Conservation (phyloP, 2,113 vertebrate species). For the Mesocricetus auratus region DNA sequence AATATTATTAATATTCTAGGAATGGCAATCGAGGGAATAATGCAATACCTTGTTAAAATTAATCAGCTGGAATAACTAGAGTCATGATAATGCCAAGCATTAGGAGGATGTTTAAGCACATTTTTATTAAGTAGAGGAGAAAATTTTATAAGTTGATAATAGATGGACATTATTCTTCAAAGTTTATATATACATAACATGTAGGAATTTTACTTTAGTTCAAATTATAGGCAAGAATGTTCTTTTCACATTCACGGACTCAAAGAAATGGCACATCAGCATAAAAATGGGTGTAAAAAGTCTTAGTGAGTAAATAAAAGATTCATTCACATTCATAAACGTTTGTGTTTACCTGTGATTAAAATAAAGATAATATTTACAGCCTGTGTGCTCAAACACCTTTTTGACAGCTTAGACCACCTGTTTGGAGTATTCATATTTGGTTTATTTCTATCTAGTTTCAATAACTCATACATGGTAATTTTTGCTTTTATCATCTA, state of each 20-base stretch:
- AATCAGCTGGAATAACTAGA: background rate
- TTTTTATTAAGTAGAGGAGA: background rate
- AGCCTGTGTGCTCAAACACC: background rate
- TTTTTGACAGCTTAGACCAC: background rate
- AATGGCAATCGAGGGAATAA: background rate
- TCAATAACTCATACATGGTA: background rate
- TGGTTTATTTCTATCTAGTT: background rate
- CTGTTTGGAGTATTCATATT: background rate
- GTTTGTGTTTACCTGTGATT: background rate
- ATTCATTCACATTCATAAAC: background rate
- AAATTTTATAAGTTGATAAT: background rate
- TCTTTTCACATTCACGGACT: background rate
- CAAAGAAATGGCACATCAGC: background rate
- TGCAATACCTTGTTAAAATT: background rate
- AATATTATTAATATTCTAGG: background rate
- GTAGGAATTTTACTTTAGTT: background rate
- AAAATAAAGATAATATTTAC: background rate
- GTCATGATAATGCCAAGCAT: background rate
- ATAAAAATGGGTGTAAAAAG: background rate
- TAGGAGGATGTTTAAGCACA: background rate
- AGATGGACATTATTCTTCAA: background rate
- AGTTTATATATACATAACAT: background rate
- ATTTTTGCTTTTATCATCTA: background rate
- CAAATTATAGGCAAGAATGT: background rate
- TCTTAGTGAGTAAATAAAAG: background rate